Base-by-base conservation (phyloP, 2,797 vertebrate species). In the Hydrocynus forskahlii region DNA sequence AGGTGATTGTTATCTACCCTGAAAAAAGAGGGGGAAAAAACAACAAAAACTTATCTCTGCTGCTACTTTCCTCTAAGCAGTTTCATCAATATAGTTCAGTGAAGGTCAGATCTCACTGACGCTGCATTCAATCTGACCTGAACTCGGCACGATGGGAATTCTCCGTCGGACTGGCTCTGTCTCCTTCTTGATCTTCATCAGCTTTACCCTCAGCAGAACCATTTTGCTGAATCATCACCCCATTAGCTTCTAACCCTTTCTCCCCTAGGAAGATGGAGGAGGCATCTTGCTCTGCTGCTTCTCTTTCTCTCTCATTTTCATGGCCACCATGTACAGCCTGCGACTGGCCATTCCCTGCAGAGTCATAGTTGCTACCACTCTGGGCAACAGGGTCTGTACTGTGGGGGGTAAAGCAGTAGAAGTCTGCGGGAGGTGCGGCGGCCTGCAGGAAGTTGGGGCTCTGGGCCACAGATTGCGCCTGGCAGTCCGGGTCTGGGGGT, bases 1-100 rank as follows among this genome's bases (percentile, higher is more conserved):
- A 98, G 87, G 77, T 98, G 98, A 89, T 99, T 99, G 91, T 99
- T 99, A 92, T 99, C 98, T 43, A 99, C 98, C 88, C 98, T 99
- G 93, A 43, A 91, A 88, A 3, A 81, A 35, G 80, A 7, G 72
- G 0, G 81, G 16, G 74, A 0, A 87, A 4, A 4, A 60, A 57
- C 10, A 64, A 64, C 5, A 64, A 38, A 66, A 38, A 40, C 1
- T 25, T 23, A 21, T 59, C 17, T 23, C n/a, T 59, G n/a, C 9
- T 19, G 23, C 14, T 19, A 59, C 29, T 45, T 16, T 60, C 8
- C 14, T 64, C 59, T 2, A 23, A 17, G 50, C 64, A 19, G 52
- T 43, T 17, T 64, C n/a, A 35, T 75, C 21, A 48, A 67, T 23
- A 35, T 6, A 48, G 19, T 19, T 40, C 29, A 63, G 14, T 70